Conservation (phyloP, 2,888 invertebrate species). For the Rhogogaster chlorosoma region DNA sequence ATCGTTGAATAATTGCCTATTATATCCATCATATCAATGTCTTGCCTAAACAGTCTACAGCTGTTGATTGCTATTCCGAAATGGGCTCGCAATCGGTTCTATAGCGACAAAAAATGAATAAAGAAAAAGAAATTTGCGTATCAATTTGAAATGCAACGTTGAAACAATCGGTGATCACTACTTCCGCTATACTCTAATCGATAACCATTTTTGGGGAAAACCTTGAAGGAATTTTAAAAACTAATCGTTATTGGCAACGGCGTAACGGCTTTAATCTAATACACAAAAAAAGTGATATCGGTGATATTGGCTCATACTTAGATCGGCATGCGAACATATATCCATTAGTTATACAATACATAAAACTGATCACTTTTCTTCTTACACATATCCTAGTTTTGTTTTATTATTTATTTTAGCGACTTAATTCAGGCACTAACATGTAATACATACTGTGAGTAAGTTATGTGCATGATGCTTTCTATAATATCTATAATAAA, state of each 20-base stretch:
- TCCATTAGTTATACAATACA: neutral
- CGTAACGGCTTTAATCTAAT: neutral
- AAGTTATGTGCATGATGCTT: constrained; percentile 18
- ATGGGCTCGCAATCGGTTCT: neutral
- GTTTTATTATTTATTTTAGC: neutral
- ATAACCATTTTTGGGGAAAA: neutral
- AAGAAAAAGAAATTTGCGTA: neutral
- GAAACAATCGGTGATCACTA: too few species aligned
- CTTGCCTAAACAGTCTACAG: constrained; percentile 10
- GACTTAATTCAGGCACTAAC: neutral
- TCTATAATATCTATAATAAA: constrained; percentile 30
- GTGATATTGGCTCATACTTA: neutral
- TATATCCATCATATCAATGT: constrained; percentile 30
- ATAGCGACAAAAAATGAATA: neutral
- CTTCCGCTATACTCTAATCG: neutral
- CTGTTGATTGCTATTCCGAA: constrained; percentile 9
- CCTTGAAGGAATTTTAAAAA: neutral
- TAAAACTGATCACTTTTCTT: constrained; percentile 8
- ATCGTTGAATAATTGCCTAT: constrained; percentile 48
- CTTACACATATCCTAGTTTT: constrained; percentile 2
- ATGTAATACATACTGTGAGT: neutral
- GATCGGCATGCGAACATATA: neutral
- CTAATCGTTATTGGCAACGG: neutral
- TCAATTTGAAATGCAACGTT: neutral
- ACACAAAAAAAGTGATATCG: neutral